Base-by-base conservation (phyloP, 2,113 vertebrate genomes). In the Condylura cristata region DNA sequence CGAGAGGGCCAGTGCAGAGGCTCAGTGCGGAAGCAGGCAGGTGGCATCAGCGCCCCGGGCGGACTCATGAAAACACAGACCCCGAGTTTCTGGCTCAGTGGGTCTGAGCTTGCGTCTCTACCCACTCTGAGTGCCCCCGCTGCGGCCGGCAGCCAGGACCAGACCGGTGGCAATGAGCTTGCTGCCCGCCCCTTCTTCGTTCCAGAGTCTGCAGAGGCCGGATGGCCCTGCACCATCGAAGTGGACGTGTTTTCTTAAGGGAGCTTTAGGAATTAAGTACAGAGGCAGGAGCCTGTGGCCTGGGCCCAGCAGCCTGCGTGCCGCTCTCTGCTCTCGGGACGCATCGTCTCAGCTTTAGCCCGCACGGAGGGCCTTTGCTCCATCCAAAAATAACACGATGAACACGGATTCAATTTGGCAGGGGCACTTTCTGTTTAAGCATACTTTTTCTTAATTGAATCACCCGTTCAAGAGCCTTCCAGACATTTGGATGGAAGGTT, bases 161-260 rank as follows among this genome's bases (percentile, higher is more conserved):
- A 37, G 3, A 3, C 12, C 3, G 44, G 89, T 2, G 60, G 6
- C 60, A 13, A 2, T 7, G 60, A 60, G n/a, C 53, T 22, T 56
- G 53, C 5, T 6, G 53, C 22, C 53, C 51, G 2, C 51, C 14
- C 5, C 28, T 46, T 30, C 83, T 63, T 60, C 1, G 0, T 53
- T 53, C n/a, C 3, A 4, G 22, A 71, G 34, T 4, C 20, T 11
- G 34, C 22, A 9, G 32, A 4, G 56, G 28, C 56, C n/a, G 26
- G 26, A 17, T 61, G 32, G 20, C 11, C 30, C 56, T 24, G 20
- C 34, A 66, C 41, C 94, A 85, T 88, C 79, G 89, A 91, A 86
- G 66, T 79, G 76, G 92, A 90, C 95, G 84, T 85, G 87, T 90
- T 96, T 97, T 97, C 93, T 94, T 88, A 86, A 96, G 95, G 90